Conservation (phyloP, 2,888 invertebrate genomes). For the Campoplex nolae region DNA sequence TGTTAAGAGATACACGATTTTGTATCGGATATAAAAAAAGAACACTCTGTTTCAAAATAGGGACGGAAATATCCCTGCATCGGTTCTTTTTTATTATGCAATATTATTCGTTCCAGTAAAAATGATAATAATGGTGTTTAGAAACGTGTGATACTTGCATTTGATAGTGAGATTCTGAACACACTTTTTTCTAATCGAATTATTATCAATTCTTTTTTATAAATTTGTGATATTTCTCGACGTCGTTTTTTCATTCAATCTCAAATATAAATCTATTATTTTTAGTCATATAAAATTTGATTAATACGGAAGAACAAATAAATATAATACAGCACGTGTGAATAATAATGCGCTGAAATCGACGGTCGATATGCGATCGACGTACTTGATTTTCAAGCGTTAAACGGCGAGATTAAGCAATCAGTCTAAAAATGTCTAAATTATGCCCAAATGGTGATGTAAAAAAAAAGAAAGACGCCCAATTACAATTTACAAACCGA, state of each 20-base stretch:
- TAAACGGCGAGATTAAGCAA: constrained; percentile 14
- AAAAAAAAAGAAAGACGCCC: not conserved
- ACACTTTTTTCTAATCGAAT: constrained; percentile 18
- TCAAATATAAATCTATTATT: constrained; percentile 22
- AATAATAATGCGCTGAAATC: constrained; percentile 5
- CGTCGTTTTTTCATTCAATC: not conserved
- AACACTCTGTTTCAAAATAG: constrained; percentile 12
- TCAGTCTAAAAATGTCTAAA: constrained; percentile 46
- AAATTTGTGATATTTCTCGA: constrained; percentile 18
- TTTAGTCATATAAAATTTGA: constrained; percentile 25
- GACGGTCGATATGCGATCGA: constrained; percentile 33
- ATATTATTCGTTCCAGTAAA: not conserved
- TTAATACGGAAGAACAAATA: constrained; percentile 12
- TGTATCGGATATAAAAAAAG: not conserved
- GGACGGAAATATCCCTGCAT: constrained; percentile 45
- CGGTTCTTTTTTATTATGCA: constrained; percentile 29
- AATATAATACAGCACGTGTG: constrained; percentile 28
- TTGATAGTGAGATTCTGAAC: constrained; percentile 13
- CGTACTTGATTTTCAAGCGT: constrained; percentile 11
- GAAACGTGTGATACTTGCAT: constrained; percentile 42
- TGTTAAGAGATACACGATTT: constrained; percentile 31
- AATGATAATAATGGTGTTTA: not conserved
- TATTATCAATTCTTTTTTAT: constrained; percentile 16
- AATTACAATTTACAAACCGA: constrained; percentile 44
- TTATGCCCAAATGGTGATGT: constrained; percentile 9